Conservation (phyloP, 2,888 invertebrate genomes). For the Acanthosepion pharaonis region DNA sequence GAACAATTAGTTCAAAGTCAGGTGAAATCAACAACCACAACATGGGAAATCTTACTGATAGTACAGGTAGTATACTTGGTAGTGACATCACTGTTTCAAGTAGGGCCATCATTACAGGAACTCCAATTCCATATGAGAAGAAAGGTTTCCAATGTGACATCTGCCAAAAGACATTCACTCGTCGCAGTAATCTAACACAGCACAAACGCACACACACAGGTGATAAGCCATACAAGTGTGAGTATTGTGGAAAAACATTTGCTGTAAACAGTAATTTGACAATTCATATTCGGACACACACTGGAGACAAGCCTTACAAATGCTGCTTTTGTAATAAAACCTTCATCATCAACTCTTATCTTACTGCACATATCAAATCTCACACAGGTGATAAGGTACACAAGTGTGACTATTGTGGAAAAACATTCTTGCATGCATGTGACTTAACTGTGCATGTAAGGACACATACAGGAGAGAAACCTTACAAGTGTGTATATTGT, state of each 20-base stretch:
- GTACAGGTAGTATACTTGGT: not conserved
- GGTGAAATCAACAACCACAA: not conserved
- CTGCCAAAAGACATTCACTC: not conserved
- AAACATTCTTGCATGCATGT: conserved; percentile 44
- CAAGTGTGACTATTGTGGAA: conserved; percentile 42
- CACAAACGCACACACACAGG: conserved; percentile 3
- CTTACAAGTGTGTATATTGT: conserved; percentile 39
- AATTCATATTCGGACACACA: conserved; percentile 24
- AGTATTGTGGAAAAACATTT: conserved; percentile 39
- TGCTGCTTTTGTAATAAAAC: conserved; percentile 40
- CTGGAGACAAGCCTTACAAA: conserved; percentile 38
- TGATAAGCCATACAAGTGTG: conserved; percentile 36
- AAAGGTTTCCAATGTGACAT: conserved; percentile 35
- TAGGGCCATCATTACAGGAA: not conserved
- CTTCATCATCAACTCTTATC: conserved; percentile 25
- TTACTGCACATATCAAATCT: conserved; percentile 45
- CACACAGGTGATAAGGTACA: conserved; percentile 24
- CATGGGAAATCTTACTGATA: not conserved
- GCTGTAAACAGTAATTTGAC: conserved; percentile 45
- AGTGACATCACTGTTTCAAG: no score
- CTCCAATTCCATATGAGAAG: not conserved
- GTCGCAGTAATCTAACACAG: conserved; percentile 41
- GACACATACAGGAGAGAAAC: conserved; percentile 37
- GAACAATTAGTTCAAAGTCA: not conserved
- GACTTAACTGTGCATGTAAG: conserved; percentile 35